phyloP scores from a whole-genome alignment of 2,888 invertebrate species.

The Acronicta aceris region DNA sequence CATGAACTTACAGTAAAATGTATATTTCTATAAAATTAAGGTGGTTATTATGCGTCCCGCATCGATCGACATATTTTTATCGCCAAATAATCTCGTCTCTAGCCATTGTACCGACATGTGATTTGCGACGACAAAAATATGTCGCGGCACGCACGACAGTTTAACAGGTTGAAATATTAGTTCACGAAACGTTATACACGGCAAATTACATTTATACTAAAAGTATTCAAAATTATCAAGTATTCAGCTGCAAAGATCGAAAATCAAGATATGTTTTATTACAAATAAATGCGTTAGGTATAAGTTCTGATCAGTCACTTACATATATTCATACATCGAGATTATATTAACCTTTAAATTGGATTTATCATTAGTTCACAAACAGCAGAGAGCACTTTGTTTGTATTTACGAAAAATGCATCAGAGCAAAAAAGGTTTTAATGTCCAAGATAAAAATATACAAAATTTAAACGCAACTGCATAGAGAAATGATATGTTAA shows the following conservation, averaged over 20 bases:
- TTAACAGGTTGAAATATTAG: no score
- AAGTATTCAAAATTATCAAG: conserved; percentile 5
- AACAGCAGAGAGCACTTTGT: background rate
- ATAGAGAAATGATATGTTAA: conserved; percentile 43
- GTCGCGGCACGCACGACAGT: no score
- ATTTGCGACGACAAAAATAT: no score
- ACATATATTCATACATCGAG: background rate
- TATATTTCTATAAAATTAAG: background rate
- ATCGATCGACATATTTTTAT: no score
- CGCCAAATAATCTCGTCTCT: no score
- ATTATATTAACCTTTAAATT: background rate
- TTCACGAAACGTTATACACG: background rate
- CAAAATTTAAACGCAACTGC: conserved; percentile 18
- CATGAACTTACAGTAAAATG: background rate
- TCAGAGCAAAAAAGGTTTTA: background rate
- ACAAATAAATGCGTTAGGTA: conserved; percentile 43
- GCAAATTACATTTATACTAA: conserved; percentile 11
- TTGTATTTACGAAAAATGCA: background rate
- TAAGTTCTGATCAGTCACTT: conserved; percentile 17
- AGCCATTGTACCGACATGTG: no score
- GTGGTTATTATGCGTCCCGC: no score
- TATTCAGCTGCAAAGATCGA: conserved; percentile 10
- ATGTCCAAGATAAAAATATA: background rate
- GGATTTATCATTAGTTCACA: background rate
- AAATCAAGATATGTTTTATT: conserved; percentile 28